Evolutionary conservation across 2,113 vertebrate genomes (phyloP).

Genomic region (Xiphorhynchus elegans): DNA sequence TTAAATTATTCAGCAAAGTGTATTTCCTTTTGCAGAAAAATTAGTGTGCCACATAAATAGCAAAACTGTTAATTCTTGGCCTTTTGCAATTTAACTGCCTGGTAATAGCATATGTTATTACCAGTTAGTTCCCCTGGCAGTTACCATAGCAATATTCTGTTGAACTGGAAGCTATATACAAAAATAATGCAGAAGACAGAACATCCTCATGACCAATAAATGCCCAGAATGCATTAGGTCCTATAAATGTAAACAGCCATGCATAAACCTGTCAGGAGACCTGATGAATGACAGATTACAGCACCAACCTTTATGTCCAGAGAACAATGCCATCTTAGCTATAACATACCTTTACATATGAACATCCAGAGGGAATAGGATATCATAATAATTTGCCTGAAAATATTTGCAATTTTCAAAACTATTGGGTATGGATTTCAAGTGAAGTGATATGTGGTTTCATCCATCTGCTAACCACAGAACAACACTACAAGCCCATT

Average conservation of each 20-base stretch:
- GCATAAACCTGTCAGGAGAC: neutral
- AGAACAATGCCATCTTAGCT: neutral
- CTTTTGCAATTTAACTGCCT: constrained; percentile 61
- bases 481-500: neutral
- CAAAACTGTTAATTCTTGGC: constrained; percentile 53
- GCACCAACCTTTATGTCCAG: neutral
- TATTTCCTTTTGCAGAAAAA: constrained; percentile 60
- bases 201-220: constrained; percentile 10
- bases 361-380: neutral
- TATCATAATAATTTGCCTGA: constrained; percentile 18
- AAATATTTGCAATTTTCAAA: constrained; percentile 9
- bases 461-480: neutral
- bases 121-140: neutral
- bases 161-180: neutral
- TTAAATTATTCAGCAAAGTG: constrained; percentile 68
- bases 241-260: neutral
- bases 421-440: neutral
- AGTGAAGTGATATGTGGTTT: neutral
- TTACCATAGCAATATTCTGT: constrained; percentile 12
- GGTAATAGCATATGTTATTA: constrained; percentile 40
- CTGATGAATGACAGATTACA: neutral
- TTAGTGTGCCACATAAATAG: constrained; percentile 32
- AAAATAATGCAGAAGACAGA: constrained; percentile 29
- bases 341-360: accelerated
- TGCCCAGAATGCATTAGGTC: constrained; percentile 9